Evolutionary conservation across 2,888 invertebrate species (phyloP).

Genomic region (Lymantria dispar): DNA sequence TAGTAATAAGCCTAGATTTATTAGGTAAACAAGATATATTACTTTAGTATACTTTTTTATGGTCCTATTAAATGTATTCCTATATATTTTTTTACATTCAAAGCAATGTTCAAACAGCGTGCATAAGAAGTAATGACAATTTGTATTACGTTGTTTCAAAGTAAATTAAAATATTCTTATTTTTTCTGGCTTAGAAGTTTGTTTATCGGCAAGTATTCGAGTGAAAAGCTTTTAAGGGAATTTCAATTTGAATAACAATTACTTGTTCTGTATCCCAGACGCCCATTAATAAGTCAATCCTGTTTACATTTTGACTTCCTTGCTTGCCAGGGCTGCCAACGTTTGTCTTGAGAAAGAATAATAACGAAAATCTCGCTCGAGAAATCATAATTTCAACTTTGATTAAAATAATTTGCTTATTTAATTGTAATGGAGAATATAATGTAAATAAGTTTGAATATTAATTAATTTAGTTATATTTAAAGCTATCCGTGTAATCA

Average conservation of each 20-base stretch:
- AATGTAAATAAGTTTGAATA: neutral
- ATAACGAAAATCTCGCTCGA: too few species aligned
- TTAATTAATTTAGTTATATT: too few species aligned
- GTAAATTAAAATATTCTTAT: conserved; percentile 8
- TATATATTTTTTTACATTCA: too few species aligned
- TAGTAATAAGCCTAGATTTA: too few species aligned
- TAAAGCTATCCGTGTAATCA: too few species aligned
- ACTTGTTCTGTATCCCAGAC: conserved; percentile 36
- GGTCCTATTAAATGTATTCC: too few species aligned
- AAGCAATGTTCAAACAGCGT: too few species aligned
- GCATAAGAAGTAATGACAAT: neutral
- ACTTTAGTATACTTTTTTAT: too few species aligned
- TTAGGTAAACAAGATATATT: too few species aligned
- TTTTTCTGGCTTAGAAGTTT: conserved; percentile 44
- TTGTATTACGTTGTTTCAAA: neutral
- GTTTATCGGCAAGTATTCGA: conserved; percentile 56
- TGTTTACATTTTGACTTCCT: conserved; percentile 39
- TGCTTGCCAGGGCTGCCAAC: conserved; percentile 2
- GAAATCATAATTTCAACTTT: too few species aligned
- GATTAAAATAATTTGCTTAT: too few species aligned
- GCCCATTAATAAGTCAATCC: conserved; percentile 36
- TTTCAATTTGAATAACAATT: conserved; percentile 56
- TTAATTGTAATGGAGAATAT: too few species aligned
- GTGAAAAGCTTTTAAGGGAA: conserved; percentile 59
- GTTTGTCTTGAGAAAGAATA: neutral